A percentile compares a stretch with the other conserved stretches of the same genome.
phyloP scores from a whole-genome alignment of 2,888 invertebrate species.

The Odontocerum albicorne region DNA sequence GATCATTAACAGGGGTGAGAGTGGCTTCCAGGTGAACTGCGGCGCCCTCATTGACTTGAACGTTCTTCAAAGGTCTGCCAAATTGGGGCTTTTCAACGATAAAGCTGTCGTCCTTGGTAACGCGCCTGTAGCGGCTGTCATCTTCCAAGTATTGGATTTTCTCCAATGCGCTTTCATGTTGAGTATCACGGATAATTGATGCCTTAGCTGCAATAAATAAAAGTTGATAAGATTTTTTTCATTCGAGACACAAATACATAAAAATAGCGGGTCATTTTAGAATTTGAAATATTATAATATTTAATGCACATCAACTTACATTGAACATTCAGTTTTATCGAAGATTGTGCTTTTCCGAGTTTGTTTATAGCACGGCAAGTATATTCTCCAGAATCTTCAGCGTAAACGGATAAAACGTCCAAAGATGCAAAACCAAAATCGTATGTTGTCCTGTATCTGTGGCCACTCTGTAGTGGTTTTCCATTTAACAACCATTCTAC shows the following conservation, averaged over 20 bases:
- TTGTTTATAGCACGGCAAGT: conserved; percentile 86
- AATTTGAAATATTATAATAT: not conserved
- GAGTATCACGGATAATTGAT: conserved; percentile 85
- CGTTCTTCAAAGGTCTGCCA: conserved; percentile 84
- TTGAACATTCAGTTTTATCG: conserved; percentile 78
- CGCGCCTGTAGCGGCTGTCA: conserved; percentile 73
- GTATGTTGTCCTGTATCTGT: conserved; percentile 89
- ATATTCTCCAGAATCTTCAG: conserved; percentile 93
- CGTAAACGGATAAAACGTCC: conserved; percentile 91
- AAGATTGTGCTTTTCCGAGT: conserved; percentile 80
- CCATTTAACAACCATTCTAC: conserved; percentile 95
- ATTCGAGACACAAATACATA: too few relatives aligned
- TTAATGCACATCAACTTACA: conserved; percentile 58
- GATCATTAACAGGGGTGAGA: conserved; percentile 95
- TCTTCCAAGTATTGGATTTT: conserved; percentile 93
- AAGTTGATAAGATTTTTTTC: conserved; percentile 10
- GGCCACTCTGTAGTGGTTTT: conserved; percentile 82
- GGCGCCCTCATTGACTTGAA: conserved; percentile 81
- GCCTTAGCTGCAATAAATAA: conserved; percentile 64
- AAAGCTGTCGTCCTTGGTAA: conserved; percentile 71
- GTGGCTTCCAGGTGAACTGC: conserved; percentile 93
- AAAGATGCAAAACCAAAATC: conserved; percentile 97
- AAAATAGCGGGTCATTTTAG: not conserved
- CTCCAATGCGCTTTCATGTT: conserved; percentile 89
- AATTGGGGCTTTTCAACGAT: conserved; percentile 87